These are phyloP conservation scores for Holacanthus passer DNA, from an alignment of 2,113 vertebrate genomes.

Conservation along the genomic window DNA sequence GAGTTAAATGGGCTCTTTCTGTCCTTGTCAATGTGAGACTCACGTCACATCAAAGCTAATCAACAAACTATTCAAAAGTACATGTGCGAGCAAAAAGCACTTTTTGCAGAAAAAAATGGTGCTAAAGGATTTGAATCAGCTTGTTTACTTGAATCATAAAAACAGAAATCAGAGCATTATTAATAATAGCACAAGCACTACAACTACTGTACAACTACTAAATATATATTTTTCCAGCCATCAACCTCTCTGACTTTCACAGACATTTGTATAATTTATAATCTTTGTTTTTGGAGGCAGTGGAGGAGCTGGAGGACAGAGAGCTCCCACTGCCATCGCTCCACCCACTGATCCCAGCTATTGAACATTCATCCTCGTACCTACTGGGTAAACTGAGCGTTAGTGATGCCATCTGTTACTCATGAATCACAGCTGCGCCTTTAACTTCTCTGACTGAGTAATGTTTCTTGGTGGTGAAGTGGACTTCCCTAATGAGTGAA, in stretches of 20 bases:
- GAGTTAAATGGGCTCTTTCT: background rate
- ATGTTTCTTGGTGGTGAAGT: conserved; percentile 63
- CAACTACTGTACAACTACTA: background rate
- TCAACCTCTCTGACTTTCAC: conserved; percentile 20
- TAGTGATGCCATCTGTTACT: conserved; percentile 80
- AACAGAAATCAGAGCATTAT: background rate
- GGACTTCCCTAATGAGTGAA: conserved; percentile 69
- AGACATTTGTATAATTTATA: conserved; percentile 23
- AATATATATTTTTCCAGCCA: background rate
- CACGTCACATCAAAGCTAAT: background rate
- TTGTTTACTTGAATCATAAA: background rate
- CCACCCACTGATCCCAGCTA: conserved; percentile 66
- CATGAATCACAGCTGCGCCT: conserved; percentile 71
- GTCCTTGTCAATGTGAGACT: background rate
- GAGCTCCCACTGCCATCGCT: conserved; percentile 41
- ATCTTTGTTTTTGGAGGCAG: conserved; percentile 4
- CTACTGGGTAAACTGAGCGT: conserved; percentile 67
- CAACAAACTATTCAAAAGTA: background rate
- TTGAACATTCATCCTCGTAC: conserved; percentile 75
- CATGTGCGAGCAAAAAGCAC: background rate
- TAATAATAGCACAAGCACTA: background rate
- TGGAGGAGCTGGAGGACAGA: conserved; percentile 46
- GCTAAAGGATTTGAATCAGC: no score
- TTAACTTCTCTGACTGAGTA: conserved; percentile 67
- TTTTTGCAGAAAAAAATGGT: no score